These are phyloP conservation scores for Taenioides sp. DNA, from an alignment of 2,797 vertebrate genomes.

Conservation along the genomic window DNA sequence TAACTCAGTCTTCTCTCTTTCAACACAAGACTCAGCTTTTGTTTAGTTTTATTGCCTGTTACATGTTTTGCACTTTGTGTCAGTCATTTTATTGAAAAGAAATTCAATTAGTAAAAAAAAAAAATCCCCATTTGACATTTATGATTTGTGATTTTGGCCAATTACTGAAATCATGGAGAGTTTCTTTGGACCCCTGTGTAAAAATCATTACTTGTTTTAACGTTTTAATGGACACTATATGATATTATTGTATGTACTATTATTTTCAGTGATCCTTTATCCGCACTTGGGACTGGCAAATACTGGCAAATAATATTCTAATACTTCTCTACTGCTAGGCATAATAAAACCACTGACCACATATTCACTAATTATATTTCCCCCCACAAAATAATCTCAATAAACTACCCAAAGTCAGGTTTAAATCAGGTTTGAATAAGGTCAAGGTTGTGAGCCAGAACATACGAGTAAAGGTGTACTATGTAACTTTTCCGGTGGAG, in stretches of 20 bases:
- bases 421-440: no score
- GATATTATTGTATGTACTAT: not conserved
- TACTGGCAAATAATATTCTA: not conserved
- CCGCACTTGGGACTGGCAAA: not conserved
- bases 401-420: no score
- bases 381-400: no score
- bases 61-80: not conserved
- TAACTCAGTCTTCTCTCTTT: not conserved
- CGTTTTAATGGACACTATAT: not conserved
- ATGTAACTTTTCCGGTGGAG: no score
- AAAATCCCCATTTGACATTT: not conserved
- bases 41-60: not conserved
- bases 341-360: no score
- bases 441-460: no score
- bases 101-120: not conserved
- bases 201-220: not conserved
- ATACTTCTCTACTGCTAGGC: no score
- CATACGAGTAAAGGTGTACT: no score
- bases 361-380: no score
- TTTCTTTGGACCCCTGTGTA: not conserved
- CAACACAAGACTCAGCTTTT: not conserved
- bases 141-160: not conserved
- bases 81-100: not conserved
- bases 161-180: not conserved
- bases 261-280: not conserved